Percentiles rank a stretch among this genome's conserved stretches.
Conservation (phyloP, 2,113 vertebrate species). For the Pomatorhinus ruficollis region DNA sequence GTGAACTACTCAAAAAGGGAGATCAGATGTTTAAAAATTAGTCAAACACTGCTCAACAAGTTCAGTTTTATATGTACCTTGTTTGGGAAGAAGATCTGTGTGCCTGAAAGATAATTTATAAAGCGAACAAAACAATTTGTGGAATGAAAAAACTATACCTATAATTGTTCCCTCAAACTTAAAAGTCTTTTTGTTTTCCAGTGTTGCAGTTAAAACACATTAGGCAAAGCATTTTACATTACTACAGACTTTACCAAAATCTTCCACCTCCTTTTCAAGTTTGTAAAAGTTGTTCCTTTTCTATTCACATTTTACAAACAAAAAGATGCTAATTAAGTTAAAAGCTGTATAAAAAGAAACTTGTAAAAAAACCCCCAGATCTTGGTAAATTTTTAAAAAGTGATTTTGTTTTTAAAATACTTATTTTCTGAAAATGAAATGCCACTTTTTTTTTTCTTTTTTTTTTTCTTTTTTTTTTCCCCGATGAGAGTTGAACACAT, state of each 20-base stretch:
- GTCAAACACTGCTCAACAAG: background rate
- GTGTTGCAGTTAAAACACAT: background rate
- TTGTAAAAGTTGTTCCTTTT: background rate
- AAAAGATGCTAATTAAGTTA: background rate
- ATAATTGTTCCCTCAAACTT: background rate
- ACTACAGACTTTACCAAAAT: background rate
- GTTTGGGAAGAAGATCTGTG: background rate
- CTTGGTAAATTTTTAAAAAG: background rate
- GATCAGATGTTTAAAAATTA: background rate
- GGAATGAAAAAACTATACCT: background rate
- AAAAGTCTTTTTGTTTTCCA: background rate
- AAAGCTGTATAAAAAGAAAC: background rate
- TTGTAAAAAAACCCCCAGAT: background rate
- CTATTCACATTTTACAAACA: background rate
- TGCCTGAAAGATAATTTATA: background rate
- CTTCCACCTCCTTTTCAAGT: background rate
- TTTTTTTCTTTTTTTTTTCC: too few species aligned
- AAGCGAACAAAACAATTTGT: background rate
- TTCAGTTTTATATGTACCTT: background rate
- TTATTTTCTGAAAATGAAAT: background rate
- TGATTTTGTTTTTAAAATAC: background rate
- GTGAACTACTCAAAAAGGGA: background rate
- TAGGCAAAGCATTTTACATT: background rate
- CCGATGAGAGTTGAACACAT: background rate
- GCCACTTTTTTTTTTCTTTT: background rate